These are phyloP conservation scores for Megaustenia siamemsis DNA, from an alignment of 2,888 invertebrate genomes.

Conservation along the genomic window DNA sequence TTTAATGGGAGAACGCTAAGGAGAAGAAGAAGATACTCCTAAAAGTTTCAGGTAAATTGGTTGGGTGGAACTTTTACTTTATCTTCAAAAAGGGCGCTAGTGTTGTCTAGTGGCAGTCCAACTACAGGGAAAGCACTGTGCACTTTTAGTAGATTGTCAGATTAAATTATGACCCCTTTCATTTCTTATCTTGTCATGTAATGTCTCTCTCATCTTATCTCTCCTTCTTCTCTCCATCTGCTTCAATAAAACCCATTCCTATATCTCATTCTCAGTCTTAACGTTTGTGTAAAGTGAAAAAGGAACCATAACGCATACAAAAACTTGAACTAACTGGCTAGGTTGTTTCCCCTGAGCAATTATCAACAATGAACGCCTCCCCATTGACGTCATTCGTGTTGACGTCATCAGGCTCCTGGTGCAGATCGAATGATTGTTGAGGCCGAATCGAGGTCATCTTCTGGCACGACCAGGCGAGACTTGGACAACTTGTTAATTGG, in stretches of 20 bases:
- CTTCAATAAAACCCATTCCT: too few relatives aligned
- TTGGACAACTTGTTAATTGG: background rate
- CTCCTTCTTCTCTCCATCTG: too few relatives aligned
- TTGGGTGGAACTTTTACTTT: too few relatives aligned
- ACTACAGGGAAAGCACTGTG: background rate
- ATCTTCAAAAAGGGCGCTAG: too few relatives aligned
- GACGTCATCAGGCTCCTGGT: slow-evolving; percentile 48
- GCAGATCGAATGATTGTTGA: slow-evolving; percentile 48
- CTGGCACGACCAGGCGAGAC: background rate
- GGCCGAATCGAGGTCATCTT: slow-evolving; percentile 29
- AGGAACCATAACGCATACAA: slow-evolving; percentile 18
- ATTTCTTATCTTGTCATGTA: background rate
- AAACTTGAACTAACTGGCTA: slow-evolving; percentile 28
- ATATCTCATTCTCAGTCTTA: background rate
- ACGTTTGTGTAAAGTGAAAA: background rate
- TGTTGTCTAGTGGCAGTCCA: too few relatives aligned
- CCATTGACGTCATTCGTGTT: slow-evolving; percentile 45
- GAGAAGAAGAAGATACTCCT: too few relatives aligned
- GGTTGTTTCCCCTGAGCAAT: slow-evolving; percentile 45
- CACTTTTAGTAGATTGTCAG: background rate
- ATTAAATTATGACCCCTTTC: background rate
- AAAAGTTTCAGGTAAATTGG: too few relatives aligned
- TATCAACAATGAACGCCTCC: slow-evolving; percentile 35
- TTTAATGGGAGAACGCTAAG: too few relatives aligned
- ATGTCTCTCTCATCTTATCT: background rate